Evolutionary conservation across 2,888 invertebrate genomes (phyloP).

Genomic region (Pristionchus arcanus): DNA sequence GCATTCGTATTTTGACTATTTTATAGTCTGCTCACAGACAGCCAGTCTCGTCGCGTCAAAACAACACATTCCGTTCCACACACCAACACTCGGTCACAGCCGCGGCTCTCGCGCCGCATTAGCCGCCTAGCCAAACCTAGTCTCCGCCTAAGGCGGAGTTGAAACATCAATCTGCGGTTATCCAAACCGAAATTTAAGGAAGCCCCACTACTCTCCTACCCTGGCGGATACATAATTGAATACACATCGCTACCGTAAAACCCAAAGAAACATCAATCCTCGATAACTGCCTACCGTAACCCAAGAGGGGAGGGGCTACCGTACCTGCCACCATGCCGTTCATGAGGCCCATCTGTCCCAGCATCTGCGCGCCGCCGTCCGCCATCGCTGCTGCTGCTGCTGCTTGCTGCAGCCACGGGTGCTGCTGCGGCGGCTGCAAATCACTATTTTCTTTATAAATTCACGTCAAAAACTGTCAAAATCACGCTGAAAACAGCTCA

Average conservation of each 20-base stretch:
- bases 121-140: not conserved
- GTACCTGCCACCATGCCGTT: slow-evolving; percentile 41
- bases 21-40: too few relatives aligned
- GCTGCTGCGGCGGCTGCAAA: slow-evolving; percentile 3
- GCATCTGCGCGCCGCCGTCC: not conserved
- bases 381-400: slow-evolving; percentile 17
- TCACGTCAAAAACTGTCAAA: not conserved
- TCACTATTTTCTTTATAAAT: not conserved
- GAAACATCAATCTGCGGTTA: not conserved
- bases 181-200: too few relatives aligned
- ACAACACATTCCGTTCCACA: not conserved
- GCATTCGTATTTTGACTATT: too few relatives aligned
- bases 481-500: not conserved
- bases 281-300: not conserved
- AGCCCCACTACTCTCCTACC: too few relatives aligned
- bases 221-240: too few relatives aligned
- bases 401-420: slow-evolving; percentile 17
- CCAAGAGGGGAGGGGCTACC: not conserved
- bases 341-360: not conserved
- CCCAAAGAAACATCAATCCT: not conserved
- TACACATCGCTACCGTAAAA: too few relatives aligned
- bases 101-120: not conserved
- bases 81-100: not conserved
- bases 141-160: not conserved
- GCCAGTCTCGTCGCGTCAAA: too few relatives aligned